Evolutionary conservation across 1,140 invertebrate genomes (phyloP).

Genomic region (Pollicipes pollicipes): DNA sequence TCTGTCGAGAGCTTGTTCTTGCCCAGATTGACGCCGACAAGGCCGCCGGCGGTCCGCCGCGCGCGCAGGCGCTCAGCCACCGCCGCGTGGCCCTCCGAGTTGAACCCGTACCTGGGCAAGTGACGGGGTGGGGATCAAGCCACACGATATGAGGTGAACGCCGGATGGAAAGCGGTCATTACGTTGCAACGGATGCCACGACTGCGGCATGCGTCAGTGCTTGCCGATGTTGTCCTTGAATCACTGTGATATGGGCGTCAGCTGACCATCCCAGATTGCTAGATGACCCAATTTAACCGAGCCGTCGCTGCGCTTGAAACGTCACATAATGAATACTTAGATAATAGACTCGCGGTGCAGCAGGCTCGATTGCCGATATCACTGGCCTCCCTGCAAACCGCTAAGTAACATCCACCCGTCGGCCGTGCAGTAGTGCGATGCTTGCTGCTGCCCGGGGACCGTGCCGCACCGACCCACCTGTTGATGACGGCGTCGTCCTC

Average conservation of each 20-base stretch:
- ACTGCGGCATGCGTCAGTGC: no score
- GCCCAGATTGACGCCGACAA: constrained; percentile 79
- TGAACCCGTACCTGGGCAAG: constrained; percentile 64
- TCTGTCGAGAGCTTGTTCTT: constrained; percentile 75
- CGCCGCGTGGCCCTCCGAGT: constrained; percentile 73
- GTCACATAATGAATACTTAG: no score
- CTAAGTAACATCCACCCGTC: no score
- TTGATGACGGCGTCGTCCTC: constrained; percentile 86
- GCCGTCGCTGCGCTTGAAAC: no score
- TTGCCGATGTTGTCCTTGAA: no score
- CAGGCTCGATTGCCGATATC: no score
- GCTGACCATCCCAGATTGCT: not conserved
- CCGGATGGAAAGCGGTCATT: no score
- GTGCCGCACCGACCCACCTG: constrained; percentile 34
- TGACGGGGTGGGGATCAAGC: no score
- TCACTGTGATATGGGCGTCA: not conserved
- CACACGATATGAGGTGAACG: no score
- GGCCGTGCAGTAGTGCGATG: not conserved
- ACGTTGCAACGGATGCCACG: not conserved
- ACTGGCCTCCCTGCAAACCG: no score
- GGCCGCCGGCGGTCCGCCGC: constrained; percentile 23
- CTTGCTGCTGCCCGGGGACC: not conserved
- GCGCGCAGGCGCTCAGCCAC: constrained; percentile 32
- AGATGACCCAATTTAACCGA: no score
- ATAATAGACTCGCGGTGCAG: no score